Evolutionary conservation across 2,888 invertebrate genomes (phyloP), one percentile per base, ranked within the genome.

Genomic region (Platynereis dumerilii): DNA sequence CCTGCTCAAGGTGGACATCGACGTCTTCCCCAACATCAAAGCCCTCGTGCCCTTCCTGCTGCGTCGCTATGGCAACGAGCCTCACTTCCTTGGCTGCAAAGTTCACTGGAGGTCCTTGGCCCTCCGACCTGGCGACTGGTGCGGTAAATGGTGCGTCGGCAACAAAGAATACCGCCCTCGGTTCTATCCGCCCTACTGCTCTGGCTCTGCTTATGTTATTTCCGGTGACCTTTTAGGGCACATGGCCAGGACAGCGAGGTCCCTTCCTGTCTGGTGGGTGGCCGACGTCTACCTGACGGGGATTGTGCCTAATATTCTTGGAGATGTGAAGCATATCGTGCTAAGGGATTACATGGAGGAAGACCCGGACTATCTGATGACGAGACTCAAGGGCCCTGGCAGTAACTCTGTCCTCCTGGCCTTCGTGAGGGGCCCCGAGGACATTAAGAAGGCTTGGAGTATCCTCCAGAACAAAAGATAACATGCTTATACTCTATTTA

Each of bases 121-220:
- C 3, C n/a, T 48, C 7, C n/a, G 48, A n/a, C 48, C 48, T 48
- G 48, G 48, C n/a, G 48, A n/a, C 22, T 48, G 48, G 48, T 48
- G 48, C 48, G 48, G 48, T n/a, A 48, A 48, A 22, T 48, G 48
- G 48, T 48, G 48, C 22, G 48, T 48, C 22, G n/a, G 20, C 48
- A n/a, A n/a, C 48, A 20, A 22, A n/a, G 48, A 48, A 48, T 48
- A 48, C 48, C 48, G 48, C 20, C 20, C 48, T n/a, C 5, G 22
- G 7, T 48, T 48, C 48, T 48, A 48, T n/a, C 48, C 48, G n/a
- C 48, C 48, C 7, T 48, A 48, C n/a, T 48, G 48, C 48, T 48
- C 20, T n/a, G 48, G 48, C 7, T 48, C 48, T 22, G 48, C 22
- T 5, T 48, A 48, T n/a, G 48, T 48, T 7, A 22, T 48, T n/a